Evolutionary conservation across 2,797 vertebrate species (phyloP), one percentile per base, ranked within the genome.

Genomic region (Macropodus opercularis): DNA sequence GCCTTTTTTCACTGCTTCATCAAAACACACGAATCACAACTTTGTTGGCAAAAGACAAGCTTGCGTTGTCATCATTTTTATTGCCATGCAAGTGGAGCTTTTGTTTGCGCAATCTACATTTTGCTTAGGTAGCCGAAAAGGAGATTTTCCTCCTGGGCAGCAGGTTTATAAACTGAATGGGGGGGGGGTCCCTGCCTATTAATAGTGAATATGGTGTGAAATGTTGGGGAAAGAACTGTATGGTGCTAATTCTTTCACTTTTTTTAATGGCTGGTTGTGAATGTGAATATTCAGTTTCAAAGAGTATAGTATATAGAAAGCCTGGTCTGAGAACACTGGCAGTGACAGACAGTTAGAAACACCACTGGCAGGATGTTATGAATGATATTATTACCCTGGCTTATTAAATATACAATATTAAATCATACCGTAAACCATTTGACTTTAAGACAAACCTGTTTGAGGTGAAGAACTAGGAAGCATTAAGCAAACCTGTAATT

Each of bases 51-150:
- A 84, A 88, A 89, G 86, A 88, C 78, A 81, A 87, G 87, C 79
- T 85, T 90, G 90, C 89, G 75, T 40, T 77, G 82, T 90, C 90
- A 92, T 92, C 90, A 91, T 76, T 90, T 92, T 91, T 90, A 81
- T 75, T 84, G 85, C 87, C 85, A 90, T 79, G 82, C 80, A 72
- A 87, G 82, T 82, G 63, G 77, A 79, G 81, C 87, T 90, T 88
- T 87, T 89, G 75, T 91, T 87, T 78, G 67, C 40, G 54, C 75
- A 69, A 87, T 87, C 88, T 90, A 79, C 85, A 90, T 92, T 92
- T 89, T 92, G 90, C 90, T 90, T 86, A 89, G 78, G 71, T 72
- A 67, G 85, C 84, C 58, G 83, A 86, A 91, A 89, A 81, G 32
- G 40, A 54, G 51, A 46, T 29, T 69, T 74, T 77, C 79, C 73